phyloP scores from a whole-genome alignment of 2,888 invertebrate species.

The Catocala fraxini region DNA sequence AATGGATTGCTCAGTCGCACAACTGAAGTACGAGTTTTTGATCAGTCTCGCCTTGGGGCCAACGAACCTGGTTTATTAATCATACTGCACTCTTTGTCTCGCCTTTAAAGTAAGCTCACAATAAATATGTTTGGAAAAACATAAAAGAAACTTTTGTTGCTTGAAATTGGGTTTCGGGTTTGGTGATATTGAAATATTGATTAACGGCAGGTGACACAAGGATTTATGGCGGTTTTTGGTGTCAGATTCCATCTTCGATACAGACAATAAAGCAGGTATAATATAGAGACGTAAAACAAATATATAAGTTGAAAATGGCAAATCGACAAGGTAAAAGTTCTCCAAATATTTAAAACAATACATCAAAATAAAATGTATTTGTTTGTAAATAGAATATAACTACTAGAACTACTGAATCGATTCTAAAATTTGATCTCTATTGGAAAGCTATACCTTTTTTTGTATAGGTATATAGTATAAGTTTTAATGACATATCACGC shows the following conservation, averaged over 20 bases:
- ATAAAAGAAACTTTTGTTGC: slow-evolving; percentile 7
- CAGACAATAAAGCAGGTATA: neutral
- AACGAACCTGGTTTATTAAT: slow-evolving; percentile 77
- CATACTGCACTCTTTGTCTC: slow-evolving; percentile 63
- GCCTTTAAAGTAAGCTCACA: slow-evolving; percentile 33
- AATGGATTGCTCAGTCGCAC: slow-evolving; percentile 74
- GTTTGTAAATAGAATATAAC: too few species aligned
- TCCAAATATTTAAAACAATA: too few species aligned
- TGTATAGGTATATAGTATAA: too few species aligned
- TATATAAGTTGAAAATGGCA: too few species aligned
- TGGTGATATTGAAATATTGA: neutral
- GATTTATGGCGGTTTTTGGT: neutral
- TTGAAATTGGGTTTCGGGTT: slow-evolving; percentile 9
- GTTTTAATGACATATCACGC: too few species aligned
- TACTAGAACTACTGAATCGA: too few species aligned
- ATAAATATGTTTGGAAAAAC: slow-evolving; percentile 11
- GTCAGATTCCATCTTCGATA: neutral
- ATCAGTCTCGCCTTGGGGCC: slow-evolving; percentile 76
- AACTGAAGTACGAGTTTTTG: slow-evolving; percentile 73
- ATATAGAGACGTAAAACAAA: too few species aligned
- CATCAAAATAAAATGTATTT: too few species aligned
- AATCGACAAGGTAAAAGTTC: too few species aligned
- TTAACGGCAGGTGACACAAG: neutral
- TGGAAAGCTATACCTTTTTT: too few species aligned
- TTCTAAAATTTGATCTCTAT: too few species aligned